Base-by-base conservation (phyloP, 1,140 invertebrate species). In the Monomorium pharaonis region DNA sequence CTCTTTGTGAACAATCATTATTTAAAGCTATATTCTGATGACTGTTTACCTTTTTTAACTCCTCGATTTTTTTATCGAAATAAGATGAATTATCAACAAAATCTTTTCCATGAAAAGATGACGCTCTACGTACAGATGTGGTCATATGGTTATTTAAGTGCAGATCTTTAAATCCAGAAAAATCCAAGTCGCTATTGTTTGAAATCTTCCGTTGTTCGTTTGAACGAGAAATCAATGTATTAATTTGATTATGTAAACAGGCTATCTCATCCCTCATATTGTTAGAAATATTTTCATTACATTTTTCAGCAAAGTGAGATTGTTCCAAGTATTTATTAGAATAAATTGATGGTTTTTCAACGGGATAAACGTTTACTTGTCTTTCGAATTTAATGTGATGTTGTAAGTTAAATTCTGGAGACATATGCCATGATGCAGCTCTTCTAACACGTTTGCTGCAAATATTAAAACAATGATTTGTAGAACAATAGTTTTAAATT, bases 71-170 rank as follows among this genome's bases (percentile, higher is more conserved):
- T 5, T 90, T 89, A 56, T 93, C 92, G n/a, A 92, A 94, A 56
- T 95, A 94, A 0, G 86, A 87, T 3, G 87, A 91, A 76, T 92
- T 91, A 44, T 91, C 89, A 67, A 88, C 90, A 69, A 90, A 89
- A 60, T 93, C 92, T 69, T 88, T 89, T 1, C 91, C 92, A 62
- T 94, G 93, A 30, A 94, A 95, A 42, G 95, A 94, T 0, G 94
- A 94, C n/a, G 93, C 93, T 85, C 93, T 91, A 10, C 92, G 92
- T 9, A 94, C 87, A 9, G 86, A 56, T 5, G 74, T 30, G 0
- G 27, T 56, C 7, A 30, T 62, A 51, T 60, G 69, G 44, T 88
- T 84, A 21, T 51, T 54, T 0, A 60, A 78, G 69, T 78, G 44
- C 42, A 65, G 18, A 58, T 89, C 62, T 27, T 89, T 86, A 70